A percentile compares a stretch with the other conserved stretches of the same genome.
Conservation (phyloP, 2,797 vertebrate genomes). For the Tragelaphus eurycerus region DNA sequence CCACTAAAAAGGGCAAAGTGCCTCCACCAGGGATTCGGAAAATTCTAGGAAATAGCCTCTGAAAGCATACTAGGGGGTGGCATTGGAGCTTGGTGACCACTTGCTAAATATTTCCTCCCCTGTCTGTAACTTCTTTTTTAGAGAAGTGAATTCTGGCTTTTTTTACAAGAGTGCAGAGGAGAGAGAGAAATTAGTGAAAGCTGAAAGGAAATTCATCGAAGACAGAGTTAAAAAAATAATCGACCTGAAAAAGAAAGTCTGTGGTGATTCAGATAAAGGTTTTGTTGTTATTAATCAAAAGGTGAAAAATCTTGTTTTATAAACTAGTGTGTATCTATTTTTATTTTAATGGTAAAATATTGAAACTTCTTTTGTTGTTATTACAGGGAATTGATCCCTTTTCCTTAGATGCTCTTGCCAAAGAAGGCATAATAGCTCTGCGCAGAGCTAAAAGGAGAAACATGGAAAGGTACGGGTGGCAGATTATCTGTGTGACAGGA, state of each 20-base stretch:
- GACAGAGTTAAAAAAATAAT: slow-evolving; percentile 96
- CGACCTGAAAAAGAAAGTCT: slow-evolving; percentile 92
- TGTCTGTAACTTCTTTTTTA: slow-evolving; percentile 59
- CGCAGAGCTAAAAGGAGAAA: slow-evolving; percentile 98
- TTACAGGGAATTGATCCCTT: slow-evolving; percentile 95
- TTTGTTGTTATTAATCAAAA: slow-evolving; percentile 99
- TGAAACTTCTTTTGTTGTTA: slow-evolving; percentile 37
- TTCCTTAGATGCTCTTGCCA: slow-evolving; percentile 95
- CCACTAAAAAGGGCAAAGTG: neutral
- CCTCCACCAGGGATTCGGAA: neutral
- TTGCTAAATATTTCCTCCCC: neutral
- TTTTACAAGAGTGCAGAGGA: slow-evolving; percentile 98
- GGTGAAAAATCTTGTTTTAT: slow-evolving; percentile 82
- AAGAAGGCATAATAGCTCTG: slow-evolving; percentile 96
- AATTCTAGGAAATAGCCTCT: neutral
- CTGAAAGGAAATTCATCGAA: slow-evolving; percentile 97
- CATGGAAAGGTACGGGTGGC: slow-evolving; percentile 93
- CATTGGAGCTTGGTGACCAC: neutral
- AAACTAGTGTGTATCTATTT: neutral
- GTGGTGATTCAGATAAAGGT: slow-evolving; percentile 90
- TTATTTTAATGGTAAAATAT: neutral
- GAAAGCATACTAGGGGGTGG: neutral
- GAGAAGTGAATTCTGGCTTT: slow-evolving; percentile 97
- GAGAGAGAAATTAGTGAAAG: slow-evolving; percentile 95
- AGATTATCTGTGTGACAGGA: neutral